A percentile compares a stretch with the other conserved stretches of the same genome.
phyloP scores from a whole-genome alignment of 2,113 vertebrate genomes.

The Atlantisia rogersi region DNA sequence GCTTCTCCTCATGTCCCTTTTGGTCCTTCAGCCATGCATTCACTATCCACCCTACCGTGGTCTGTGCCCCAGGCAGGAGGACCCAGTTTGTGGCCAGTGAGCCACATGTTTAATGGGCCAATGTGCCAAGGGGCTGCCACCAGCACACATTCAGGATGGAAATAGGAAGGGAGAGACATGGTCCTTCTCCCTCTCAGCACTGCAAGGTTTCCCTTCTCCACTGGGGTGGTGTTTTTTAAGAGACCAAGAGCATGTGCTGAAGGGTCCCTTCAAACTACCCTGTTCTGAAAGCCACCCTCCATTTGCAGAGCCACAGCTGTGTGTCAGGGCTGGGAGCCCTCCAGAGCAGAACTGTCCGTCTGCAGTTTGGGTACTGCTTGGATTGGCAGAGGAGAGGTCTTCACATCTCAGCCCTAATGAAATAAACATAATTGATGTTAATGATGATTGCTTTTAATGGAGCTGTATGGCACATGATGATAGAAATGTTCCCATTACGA shows the following conservation, averaged over 20 bases:
- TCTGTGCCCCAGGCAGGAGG: not conserved
- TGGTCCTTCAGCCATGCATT: not conserved
- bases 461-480: not conserved
- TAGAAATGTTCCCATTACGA: not conserved
- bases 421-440: not conserved
- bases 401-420: not conserved
- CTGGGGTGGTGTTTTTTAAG: not conserved
- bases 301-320: not conserved
- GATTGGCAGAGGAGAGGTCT: not conserved
- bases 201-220: not conserved
- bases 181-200: not conserved
- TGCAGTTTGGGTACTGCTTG: not conserved
- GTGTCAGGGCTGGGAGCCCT: not conserved
- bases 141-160: not conserved
- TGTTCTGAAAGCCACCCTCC: not conserved
- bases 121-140: accelerated
- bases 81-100: not conserved
- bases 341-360: not conserved
- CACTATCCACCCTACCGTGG: not conserved
- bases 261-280: not conserved
- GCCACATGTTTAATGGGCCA: not conserved
- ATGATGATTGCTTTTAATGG: not conserved
- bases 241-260: not conserved
- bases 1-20: not conserved
- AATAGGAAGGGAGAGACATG: not conserved